Conservation (phyloP, 1,140 invertebrate species). For the Halesus radiatus region DNA sequence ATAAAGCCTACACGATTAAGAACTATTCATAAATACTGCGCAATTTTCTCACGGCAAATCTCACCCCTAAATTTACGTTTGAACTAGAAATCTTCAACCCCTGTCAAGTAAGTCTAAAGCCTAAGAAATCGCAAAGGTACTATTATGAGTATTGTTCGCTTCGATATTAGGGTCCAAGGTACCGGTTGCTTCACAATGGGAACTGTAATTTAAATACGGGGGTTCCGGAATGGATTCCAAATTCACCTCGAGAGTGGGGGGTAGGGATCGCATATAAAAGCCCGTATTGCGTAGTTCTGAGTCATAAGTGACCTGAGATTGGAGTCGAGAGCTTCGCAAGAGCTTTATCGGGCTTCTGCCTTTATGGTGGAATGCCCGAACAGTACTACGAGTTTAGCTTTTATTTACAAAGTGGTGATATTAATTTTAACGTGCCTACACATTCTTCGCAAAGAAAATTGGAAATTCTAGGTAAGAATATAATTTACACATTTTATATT, state of each 20-base stretch:
- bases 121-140: constrained; percentile 33
- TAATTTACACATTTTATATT: too few relatives aligned
- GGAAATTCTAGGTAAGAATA: too few relatives aligned
- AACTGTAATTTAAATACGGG: constrained; percentile 22
- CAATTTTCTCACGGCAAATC: constrained; percentile 29
- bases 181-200: constrained; percentile 13
- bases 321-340: not conserved
- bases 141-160: not conserved
- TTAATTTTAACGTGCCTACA: too few relatives aligned
- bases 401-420: not conserved
- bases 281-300: not conserved
- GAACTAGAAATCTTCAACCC: constrained; percentile 35
- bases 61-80: constrained; percentile 32
- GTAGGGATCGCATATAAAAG: not conserved
- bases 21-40: constrained; percentile 2
- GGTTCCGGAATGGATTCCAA: constrained; percentile 30
- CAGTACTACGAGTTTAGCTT: not conserved
- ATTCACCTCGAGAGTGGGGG: constrained; percentile 5
- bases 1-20: not conserved
- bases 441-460: too few relatives aligned
- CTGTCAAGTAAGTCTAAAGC: constrained; percentile 18
- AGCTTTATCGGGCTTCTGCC: constrained; percentile 21
- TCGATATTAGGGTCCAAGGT: constrained; percentile 1
- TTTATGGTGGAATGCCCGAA: not conserved
- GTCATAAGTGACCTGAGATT: constrained; percentile 1